These are phyloP conservation scores for Dendrophyllia cribrosa DNA, from an alignment of 64 coral and sea anemone genomes.

Conservation along the genomic window DNA sequence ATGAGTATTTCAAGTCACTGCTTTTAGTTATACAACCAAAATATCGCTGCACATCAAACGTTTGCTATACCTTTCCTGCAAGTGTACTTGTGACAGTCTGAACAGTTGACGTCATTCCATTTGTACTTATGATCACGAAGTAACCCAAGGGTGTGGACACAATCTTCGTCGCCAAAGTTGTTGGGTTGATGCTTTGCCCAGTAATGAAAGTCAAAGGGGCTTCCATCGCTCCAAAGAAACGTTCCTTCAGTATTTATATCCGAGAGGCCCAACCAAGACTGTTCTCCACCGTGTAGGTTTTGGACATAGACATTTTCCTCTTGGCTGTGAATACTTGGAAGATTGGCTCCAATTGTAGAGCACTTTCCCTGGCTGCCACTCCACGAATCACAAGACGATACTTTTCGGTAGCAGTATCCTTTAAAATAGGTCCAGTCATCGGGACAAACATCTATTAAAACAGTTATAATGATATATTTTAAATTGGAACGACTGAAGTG, in stretches of 20 bases:
- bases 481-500: too few species aligned
- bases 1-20: too few species aligned
- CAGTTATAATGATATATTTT: too few species aligned
- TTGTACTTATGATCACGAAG: not conserved
- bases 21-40: too few species aligned
- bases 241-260: conserved; percentile 17
- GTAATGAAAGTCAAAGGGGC: not conserved
- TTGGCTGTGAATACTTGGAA: conserved; percentile 8
- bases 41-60: too few species aligned
- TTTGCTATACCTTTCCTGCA: conserved; percentile 44
- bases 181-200: not conserved
- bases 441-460: too few species aligned
- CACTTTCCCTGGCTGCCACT: too few species aligned
- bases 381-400: too few species aligned
- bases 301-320: not conserved
- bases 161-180: conserved; percentile 1
- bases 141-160: conserved; percentile 55
- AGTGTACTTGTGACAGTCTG: conserved; percentile 17
- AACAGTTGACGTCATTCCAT: conserved; percentile 49
- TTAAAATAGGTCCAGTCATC: too few species aligned
- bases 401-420: too few species aligned
- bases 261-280: conserved; percentile 10
- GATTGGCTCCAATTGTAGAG: not conserved
- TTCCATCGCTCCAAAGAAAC: not conserved
- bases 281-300: not conserved